Evolutionary conservation across 2,113 vertebrate species (phyloP), one percentile per base, ranked within the genome.

Genomic region (Vimba vimba): DNA sequence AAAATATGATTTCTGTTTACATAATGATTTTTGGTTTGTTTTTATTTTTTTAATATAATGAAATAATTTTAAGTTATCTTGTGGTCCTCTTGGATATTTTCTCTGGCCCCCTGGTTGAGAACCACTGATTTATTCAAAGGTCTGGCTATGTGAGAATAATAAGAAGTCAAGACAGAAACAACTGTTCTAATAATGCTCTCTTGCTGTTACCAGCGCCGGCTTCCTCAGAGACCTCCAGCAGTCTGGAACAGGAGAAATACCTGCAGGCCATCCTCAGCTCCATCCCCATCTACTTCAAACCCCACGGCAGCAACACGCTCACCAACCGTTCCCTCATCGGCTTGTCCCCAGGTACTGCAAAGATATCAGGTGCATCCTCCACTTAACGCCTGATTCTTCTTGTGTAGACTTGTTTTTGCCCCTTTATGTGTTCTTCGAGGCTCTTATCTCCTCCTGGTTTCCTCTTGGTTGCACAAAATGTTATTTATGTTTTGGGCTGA

Each of bases 201-300:
- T 69, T 25, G 43, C 33, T 30, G 11, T 50, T 83, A 88, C 81
- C 84, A 97, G 96, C 93, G 92, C 96, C 97, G 27, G 90, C 95
- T 86, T 95, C 98, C 79, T 95, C 98, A 33, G 98, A 99, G 87
- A 97, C 96, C 2, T 99, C 97, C 90, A 99, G 97, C 93, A 99
- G 97, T 89, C 96, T 99, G 88, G 98, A 99, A 88, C 98, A 99
- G 91, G 98, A 99, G 79, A 99, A 99, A 82, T 99, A 99, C 90
- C 95, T 99, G 30, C 98, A 97, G 90, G 97, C 98, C 83, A 95
- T 99, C 89, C 92, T 99, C 79, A 96, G 92, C 91, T 97, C 97
- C 87, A 96, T 99, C 90, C 97, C 97, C 13, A 85, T 97, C 90
- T 95, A 97, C 93, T 97, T 95, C 94, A 98, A 96, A 92, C 94